Evolutionary conservation across 2,113 vertebrate species (phyloP).

Genomic region (Lasiurus cinereus): DNA sequence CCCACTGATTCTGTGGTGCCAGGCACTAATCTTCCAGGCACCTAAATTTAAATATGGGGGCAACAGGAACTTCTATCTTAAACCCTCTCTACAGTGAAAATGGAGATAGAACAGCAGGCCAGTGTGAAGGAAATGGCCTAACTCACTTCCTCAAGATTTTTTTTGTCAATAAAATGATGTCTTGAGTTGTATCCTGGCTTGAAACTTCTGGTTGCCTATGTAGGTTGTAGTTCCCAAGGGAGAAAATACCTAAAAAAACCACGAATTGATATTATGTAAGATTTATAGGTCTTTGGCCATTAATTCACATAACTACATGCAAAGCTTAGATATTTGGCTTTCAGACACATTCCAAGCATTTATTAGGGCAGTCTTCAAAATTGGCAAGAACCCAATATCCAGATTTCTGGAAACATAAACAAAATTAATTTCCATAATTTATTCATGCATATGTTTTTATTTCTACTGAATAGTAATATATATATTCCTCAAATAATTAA

Average conservation of each 20-base stretch:
- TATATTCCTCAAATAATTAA: conserved; percentile 54
- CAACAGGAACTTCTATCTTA: not conserved
- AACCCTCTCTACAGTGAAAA: not conserved
- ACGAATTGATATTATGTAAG: not conserved
- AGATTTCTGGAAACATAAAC: not conserved
- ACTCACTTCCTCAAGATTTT: not conserved
- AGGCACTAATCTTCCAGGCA: not conserved
- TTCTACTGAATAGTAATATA: conserved; percentile 47
- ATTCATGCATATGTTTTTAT: not conserved
- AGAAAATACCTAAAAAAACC: not conserved
- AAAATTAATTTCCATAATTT: conserved; percentile 17
- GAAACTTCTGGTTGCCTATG: not conserved
- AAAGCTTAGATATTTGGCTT: conserved; percentile 42
- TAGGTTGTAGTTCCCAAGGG: not conserved
- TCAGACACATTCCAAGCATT: not conserved
- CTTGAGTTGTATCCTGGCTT: not conserved
- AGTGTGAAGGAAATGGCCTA: not conserved
- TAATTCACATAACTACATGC: not conserved
- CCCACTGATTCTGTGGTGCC: not conserved
- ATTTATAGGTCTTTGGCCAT: not conserved
- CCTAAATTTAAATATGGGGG: not conserved
- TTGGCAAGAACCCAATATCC: not conserved
- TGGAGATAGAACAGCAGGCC: not conserved
- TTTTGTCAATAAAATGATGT: not conserved
- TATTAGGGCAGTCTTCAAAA: not conserved